Evolutionary conservation across 2,113 vertebrate genomes (phyloP).

Genomic region (Centropus bengalensis): DNA sequence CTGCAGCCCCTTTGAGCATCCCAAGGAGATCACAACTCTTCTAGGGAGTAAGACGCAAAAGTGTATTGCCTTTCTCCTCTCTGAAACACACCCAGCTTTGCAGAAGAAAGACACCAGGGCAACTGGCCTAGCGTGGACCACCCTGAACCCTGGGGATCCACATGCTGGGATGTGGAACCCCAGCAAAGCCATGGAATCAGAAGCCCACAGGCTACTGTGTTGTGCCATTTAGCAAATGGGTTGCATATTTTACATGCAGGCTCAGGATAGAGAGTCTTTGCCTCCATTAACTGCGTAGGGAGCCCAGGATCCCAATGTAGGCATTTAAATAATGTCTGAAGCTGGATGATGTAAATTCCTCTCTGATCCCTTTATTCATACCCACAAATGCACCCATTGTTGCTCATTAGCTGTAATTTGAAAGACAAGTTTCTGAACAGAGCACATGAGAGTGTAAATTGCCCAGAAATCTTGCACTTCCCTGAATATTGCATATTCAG

Average conservation of each 20-base stretch:
- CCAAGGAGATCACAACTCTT: fast-evolving
- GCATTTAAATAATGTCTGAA: background rate
- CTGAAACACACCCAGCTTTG: background rate
- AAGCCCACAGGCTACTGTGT: background rate
- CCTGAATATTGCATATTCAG: background rate
- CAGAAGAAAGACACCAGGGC: background rate
- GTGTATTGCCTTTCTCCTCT: fast-evolving
- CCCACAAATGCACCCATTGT: conserved; percentile 2
- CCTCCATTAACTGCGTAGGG: background rate
- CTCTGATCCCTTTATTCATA: conserved; percentile 15
- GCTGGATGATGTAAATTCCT: background rate
- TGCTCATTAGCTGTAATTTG: conserved; percentile 1
- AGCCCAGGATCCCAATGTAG: background rate
- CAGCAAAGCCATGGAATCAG: background rate
- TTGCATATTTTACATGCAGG: background rate
- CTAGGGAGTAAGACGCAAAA: background rate
- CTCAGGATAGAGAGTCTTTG: background rate
- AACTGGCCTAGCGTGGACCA: background rate
- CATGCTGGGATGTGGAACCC: background rate
- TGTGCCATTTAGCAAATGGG: fast-evolving
- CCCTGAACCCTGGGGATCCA: background rate
- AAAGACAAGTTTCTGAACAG: background rate
- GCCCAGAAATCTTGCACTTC: background rate
- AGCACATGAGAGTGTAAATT: background rate
- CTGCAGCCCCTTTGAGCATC: background rate